Percentiles rank a stretch among this genome's conserved stretches.
Evolutionary conservation across 2,113 vertebrate genomes (phyloP).

Genomic region (Siniperca knerii): DNA sequence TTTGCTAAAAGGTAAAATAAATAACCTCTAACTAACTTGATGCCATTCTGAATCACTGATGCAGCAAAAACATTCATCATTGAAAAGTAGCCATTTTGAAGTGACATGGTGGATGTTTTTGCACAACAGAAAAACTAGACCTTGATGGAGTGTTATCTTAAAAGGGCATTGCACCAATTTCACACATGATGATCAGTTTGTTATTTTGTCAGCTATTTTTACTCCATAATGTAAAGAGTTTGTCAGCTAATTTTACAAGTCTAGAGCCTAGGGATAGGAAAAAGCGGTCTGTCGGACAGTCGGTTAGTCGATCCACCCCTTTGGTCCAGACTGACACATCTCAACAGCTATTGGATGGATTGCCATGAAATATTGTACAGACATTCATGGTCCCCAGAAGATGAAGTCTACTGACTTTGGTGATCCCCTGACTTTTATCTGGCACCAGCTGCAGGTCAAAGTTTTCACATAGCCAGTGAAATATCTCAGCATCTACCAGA

Average conservation of each 20-base stretch:
- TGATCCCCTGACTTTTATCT: neutral
- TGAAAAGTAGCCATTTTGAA: slow-evolving; percentile 17
- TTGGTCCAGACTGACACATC: neutral
- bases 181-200: neutral
- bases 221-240: neutral
- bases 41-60: slow-evolving; percentile 29
- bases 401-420: neutral
- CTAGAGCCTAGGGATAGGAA: neutral
- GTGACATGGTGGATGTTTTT: neutral
- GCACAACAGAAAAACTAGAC: neutral
- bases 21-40: slow-evolving; percentile 39
- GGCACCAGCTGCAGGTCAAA: no score
- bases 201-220: neutral
- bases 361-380: neutral
- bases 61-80: slow-evolving; percentile 18
- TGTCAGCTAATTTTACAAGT: neutral
- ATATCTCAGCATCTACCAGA: no score
- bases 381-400: neutral
- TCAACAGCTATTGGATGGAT: neutral
- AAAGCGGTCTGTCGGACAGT: neutral
- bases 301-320: neutral
- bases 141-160: slow-evolving; percentile 13
- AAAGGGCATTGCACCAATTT: neutral
- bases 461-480: no score
- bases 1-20: slow-evolving; percentile 64